Base-by-base conservation (phyloP, 2,888 invertebrate species). In the Pharmacophagus antenor region DNA sequence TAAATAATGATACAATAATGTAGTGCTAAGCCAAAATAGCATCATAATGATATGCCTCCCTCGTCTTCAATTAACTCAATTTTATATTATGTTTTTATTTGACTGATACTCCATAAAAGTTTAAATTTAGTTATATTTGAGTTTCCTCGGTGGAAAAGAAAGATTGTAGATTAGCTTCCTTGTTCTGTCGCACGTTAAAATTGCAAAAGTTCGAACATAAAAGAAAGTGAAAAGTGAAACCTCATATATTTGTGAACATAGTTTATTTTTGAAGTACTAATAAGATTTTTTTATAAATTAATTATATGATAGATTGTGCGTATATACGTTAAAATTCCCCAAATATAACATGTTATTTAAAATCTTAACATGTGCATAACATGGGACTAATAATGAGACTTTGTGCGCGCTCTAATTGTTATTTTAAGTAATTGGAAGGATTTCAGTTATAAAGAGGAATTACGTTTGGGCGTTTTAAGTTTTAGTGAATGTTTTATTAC, bases 161-260 rank as follows among this genome's bases (percentile, higher is more conserved):
- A 46, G 15, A 46, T 54, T 54, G 27, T 44, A 46, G 44, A 46
- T 54, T 44, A 54, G 46, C 44, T 54, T 20, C 54, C 27, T 54
- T 54, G 44, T 46, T 54, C 54, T 54, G 54, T 54, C 44, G 54
- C 44, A 25, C n/a, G 44, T 54, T 54, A 54, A 54, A 54, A 54
- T 53, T 54, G 54, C 25, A 54, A 54, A 54, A 54, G 44, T 54
- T 54, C 17, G 25, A 46, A 54, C 25, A 54, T 54, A 54, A 54
- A 53, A 42, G 44, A 42, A 44, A 27, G 27, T 54, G 44, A 46
- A 46, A 54, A 54, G 8, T 54, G 10, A 18, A 20, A 44, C 10
- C 8, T 44, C 42, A 44, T 44, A 18, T 44, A 44, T 18, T 18
- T 20, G 42, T 18, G 18, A 8, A 20, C n/a, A n/a, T 37, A n/a